These are phyloP conservation scores for Dryobota labecula DNA, from an alignment of 2,888 invertebrate species.

Conservation along the genomic window DNA sequence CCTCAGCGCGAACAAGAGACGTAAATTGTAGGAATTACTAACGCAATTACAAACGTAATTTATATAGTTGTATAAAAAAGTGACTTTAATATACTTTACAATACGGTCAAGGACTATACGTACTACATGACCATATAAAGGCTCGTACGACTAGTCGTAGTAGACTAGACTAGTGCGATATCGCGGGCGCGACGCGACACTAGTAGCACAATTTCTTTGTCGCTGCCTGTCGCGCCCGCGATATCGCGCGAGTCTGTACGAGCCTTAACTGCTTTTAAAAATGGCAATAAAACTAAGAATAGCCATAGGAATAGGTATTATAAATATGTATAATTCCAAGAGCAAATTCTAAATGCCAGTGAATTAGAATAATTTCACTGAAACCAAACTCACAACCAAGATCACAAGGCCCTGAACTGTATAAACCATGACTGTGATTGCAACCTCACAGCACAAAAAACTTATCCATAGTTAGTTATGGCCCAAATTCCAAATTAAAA, in stretches of 20 bases:
- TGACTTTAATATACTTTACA: constrained; percentile 30
- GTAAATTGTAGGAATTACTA: constrained; percentile 45
- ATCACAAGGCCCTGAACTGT: background rate
- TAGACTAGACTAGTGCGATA: too few relatives aligned
- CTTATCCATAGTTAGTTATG: background rate
- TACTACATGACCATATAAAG: constrained; percentile 10
- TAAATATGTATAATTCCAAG: constrained; percentile 1
- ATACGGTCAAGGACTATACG: constrained; percentile 51
- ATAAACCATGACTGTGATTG: background rate
- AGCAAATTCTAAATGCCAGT: background rate
- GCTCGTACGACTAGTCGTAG: too few relatives aligned
- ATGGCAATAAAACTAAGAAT: constrained; percentile 1
- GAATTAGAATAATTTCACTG: background rate
- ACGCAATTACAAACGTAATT: constrained; percentile 38
- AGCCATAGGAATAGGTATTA: background rate
- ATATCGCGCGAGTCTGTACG: too few relatives aligned
- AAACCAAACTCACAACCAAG: background rate
- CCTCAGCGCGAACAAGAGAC: constrained; percentile 26
- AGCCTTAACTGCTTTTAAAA: constrained; percentile 25
- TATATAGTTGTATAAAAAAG: constrained; percentile 34
- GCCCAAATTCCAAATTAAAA: constrained; percentile 1
- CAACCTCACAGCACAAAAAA: constrained; percentile 14
- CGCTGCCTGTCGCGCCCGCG: too few relatives aligned
- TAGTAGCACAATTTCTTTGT: too few relatives aligned
- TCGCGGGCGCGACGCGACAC: too few relatives aligned